phyloP scores from a whole-genome alignment of 2,888 invertebrate genomes.

The Drosophila kokeensis region DNA sequence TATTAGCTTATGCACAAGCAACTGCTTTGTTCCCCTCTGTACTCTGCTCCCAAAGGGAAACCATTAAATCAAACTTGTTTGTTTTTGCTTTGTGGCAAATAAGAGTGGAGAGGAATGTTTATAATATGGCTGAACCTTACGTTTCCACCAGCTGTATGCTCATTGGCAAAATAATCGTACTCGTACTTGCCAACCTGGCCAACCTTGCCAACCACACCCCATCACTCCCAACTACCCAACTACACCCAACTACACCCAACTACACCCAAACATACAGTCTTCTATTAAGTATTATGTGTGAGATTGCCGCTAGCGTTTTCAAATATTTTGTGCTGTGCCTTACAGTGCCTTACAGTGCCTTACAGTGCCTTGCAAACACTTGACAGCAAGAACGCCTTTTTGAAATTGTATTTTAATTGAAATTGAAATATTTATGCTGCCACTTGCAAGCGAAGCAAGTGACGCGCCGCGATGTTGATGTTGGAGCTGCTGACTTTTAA shows the following conservation, averaged over 20 bases:
- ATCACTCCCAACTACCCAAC: no score
- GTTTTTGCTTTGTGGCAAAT: neutral
- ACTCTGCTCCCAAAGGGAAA: neutral
- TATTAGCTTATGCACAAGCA: neutral
- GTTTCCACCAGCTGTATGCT: neutral
- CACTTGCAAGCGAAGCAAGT: slow-evolving; percentile 26
- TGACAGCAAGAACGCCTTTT: slow-evolving; percentile 31
- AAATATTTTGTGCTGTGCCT: slow-evolving; percentile 10
- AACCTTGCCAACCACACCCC: neutral
- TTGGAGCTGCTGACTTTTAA: slow-evolving; percentile 46
- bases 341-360: slow-evolving; percentile 5
- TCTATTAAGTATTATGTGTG: neutral
- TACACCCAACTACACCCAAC: neutral
- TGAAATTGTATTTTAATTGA: slow-evolving; percentile 67
- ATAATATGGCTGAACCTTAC: neutral
- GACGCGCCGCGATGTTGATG: slow-evolving; percentile 32
- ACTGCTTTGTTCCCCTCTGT: neutral
- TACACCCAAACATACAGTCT: neutral
- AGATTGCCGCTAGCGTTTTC: neutral
- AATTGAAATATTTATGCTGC: slow-evolving; percentile 72
- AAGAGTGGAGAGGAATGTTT: neutral
- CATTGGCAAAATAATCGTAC: neutral
- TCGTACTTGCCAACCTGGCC: neutral
- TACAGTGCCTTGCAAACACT: slow-evolving; percentile 39
- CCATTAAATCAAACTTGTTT: neutral